These are phyloP conservation scores for Ormia ochracea DNA, from an alignment of 2,888 invertebrate species.

Conservation along the genomic window DNA sequence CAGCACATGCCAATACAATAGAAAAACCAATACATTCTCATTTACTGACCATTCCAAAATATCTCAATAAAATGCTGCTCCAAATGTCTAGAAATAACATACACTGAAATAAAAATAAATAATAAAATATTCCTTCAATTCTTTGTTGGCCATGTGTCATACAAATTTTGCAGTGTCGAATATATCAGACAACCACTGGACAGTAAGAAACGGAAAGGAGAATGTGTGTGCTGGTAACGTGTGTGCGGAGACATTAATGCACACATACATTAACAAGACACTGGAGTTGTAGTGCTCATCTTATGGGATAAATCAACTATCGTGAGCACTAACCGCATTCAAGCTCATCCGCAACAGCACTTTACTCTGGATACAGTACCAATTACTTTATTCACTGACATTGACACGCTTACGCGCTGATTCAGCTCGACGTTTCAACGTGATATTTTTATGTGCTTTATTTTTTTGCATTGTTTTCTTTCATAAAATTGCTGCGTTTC, in stretches of 20 bases:
- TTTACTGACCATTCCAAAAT: conserved; percentile 29
- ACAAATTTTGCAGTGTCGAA: conserved; percentile 14
- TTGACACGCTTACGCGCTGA: conserved; percentile 60
- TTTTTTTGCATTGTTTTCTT: background rate
- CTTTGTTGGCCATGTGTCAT: conserved; percentile 48
- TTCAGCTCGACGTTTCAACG: conserved; percentile 60
- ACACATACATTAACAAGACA: conserved; percentile 11
- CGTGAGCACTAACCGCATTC: conserved; percentile 43
- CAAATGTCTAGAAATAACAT: background rate
- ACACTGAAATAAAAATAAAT: conserved; percentile 19
- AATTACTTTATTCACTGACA: conserved; percentile 44
- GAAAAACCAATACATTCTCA: conserved; percentile 23
- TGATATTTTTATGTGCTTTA: conserved; percentile 10
- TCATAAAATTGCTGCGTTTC: conserved; percentile 46
- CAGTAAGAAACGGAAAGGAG: conserved; percentile 19
- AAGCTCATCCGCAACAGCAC: conserved; percentile 31
- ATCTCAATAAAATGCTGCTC: conserved; percentile 7
- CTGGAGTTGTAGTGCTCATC: conserved; percentile 38
- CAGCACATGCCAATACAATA: conserved; percentile 1
- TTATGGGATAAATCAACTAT: conserved; percentile 41
- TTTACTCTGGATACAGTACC: background rate
- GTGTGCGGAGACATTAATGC: background rate
- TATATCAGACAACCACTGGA: background rate
- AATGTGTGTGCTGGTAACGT: background rate
- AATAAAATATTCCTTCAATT: conserved; percentile 13